Conservation (phyloP, 2,113 vertebrate species). For the Nothocercus julius region DNA sequence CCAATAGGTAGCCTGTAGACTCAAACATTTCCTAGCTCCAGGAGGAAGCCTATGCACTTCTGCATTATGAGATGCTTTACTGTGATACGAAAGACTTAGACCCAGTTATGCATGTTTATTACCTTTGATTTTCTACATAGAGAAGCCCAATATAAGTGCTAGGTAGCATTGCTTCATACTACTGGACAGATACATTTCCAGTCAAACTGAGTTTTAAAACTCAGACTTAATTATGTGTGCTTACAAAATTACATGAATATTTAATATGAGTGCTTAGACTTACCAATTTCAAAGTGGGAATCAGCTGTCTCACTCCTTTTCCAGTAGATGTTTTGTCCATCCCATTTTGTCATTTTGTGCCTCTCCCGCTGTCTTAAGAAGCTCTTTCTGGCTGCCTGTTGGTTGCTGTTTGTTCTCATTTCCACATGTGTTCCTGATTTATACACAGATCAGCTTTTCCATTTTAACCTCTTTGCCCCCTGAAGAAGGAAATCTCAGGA, state of each 20-base stretch:
- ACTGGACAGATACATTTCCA: not conserved
- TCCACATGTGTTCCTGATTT: constrained; percentile 61
- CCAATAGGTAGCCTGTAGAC: not conserved
- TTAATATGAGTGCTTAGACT: not conserved
- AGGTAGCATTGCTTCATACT: not conserved
- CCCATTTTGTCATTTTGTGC: not conserved
- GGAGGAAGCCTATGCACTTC: not conserved
- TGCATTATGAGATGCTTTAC: not conserved
- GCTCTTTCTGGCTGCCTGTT: constrained; percentile 1
- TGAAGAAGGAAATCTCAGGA: constrained; percentile 62
- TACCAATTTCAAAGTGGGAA: not conserved
- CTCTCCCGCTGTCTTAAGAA: not conserved
- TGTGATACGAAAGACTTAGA: not conserved
- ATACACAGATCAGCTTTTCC: constrained; percentile 49
- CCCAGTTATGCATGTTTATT: not conserved
- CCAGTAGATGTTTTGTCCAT: constrained; percentile 1
- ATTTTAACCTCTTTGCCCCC: constrained; percentile 63
- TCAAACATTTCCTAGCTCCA: constrained; percentile 8
- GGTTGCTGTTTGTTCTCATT: constrained; percentile 63
- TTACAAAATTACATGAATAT: not conserved
- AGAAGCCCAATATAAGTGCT: not conserved
- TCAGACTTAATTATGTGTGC: not conserved
- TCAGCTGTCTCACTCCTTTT: not conserved
- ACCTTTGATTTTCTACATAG: not conserved
- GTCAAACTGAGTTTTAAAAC: not conserved